Evolutionary conservation across 2,113 vertebrate genomes (phyloP), one percentile per base, ranked within the genome.

Genomic region (Tupaia tana): DNA sequence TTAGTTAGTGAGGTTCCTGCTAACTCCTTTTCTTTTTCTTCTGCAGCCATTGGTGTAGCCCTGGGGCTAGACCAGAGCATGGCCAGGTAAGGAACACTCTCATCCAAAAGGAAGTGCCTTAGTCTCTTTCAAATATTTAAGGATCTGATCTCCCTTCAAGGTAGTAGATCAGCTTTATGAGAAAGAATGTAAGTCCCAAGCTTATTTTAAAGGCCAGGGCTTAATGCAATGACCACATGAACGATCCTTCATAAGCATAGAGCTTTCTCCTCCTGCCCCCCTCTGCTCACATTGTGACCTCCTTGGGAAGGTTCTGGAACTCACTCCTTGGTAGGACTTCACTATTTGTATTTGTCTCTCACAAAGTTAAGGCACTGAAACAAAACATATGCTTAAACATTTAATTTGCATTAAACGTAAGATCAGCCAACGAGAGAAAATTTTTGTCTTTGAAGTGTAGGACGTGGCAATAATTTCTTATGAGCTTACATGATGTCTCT

Each of bases 31-130:
- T 98, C 81, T 98, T 95, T 97, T 98, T 94, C 98, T 94, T 98
- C 97, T 94, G 96, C 98, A 99, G 99, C 95, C 98, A 99, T 22
- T 99, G 99, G 99, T 99, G 99, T 97, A 99, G 98, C 98, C 98
- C 99, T 20, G 99, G 99, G 86, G 98, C 99, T 22, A 99, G 99
- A 98, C 99, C 99, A 97, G 99, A 99, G 66, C 99, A 99, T 9
- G 98, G 98, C 97, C 99, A 99, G 99, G 99, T 99, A 98, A 99
- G 99, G 97, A 43, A 29, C 82, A 56, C 87, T 97, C 97, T 97
- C 89, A 96, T 96, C 95, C 95, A 87, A 79, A 97, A 90, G 77
- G 86, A 92, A 43, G 96, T 97, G 93, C 56, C 86, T 95, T 85
- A 78, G 85, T 79, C 73, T 87, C 81, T 94, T 89, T 97, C 79